Base-by-base conservation (phyloP, 2,113 vertebrate species). In the Limnothrissa miodon region DNA sequence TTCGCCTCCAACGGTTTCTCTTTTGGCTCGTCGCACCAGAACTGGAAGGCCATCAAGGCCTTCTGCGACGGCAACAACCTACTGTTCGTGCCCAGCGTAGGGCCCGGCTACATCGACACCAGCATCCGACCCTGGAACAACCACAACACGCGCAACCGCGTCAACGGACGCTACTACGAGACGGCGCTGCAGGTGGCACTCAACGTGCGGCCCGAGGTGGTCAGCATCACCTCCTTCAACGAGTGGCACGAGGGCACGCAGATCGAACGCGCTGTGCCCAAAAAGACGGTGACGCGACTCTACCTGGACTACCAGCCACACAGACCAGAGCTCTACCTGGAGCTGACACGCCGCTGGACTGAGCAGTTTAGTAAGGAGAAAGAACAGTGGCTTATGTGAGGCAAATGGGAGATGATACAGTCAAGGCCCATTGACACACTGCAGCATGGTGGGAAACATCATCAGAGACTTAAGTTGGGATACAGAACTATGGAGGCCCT, bases 211-310 rank as follows among this genome's bases (percentile, higher is more conserved):
- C 96, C 97, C 0, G 96, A 97, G 81, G 94, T 97, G 0, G 95
- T 97, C 79, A 96, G 96, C 45, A 92, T 97, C 33, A 97, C 96
- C 0, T 97, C 97, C n/a, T 97, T 97, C 87, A 97, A 97, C 2
- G 96, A 97, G 53, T 97, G 97, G 96, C 96, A 97, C 0, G 97
- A 97, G 84, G 96, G 96, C 62, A 97, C 97, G 13, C 96, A 97
- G 92, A 96, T 97, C 0, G 96, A 97, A 89, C 95, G 92, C 85
- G 96, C 96, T 0, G 83, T 95, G 79, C 95, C 96, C 82, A 97
- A 96, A 90, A 97, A 96, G 92, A 96, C 96, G 0, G 88, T 92
- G 11, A 93, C 93, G 0, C 95, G 95, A 45, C 92, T 96, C 59
- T 97, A 97, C 85, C 82, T 97, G 51, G 96, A 97, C 90, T 97